Conservation (phyloP, 2,113 vertebrate species). For the Melanerpes aurifrons region DNA sequence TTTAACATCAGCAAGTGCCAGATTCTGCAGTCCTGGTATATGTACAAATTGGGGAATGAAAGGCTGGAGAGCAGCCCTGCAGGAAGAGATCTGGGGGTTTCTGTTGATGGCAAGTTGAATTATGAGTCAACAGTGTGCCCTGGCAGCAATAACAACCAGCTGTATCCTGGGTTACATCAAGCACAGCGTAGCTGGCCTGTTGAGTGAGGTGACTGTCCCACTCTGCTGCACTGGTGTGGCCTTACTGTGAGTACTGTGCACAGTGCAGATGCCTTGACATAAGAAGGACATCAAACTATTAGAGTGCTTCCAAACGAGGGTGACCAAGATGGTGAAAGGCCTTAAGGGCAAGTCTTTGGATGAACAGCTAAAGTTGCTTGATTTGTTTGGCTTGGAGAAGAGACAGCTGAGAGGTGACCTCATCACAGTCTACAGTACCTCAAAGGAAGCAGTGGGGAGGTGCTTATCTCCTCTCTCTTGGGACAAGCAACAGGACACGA, state of each 20-base stretch:
- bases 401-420: not conserved
- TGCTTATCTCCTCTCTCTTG: not conserved
- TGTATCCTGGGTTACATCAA: fast-evolving
- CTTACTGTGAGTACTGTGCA: fast-evolving
- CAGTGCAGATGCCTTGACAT: fast-evolving
- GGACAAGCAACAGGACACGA: not conserved
- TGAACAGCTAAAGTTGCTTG: not conserved
- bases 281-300: not conserved
- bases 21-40: not conserved
- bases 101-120: not conserved
- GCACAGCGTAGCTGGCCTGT: fast-evolving
- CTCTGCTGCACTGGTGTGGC: fast-evolving
- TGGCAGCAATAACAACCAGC: not conserved
- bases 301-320: not conserved
- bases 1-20: not conserved
- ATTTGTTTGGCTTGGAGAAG: not conserved
- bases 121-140: not conserved
- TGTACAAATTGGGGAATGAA: fast-evolving
- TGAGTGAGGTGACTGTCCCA: not conserved
- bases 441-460: fast-evolving
- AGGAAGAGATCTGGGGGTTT: not conserved
- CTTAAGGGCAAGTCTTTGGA: not conserved
- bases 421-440: not conserved
- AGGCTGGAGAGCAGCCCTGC: not conserved
- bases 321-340: not conserved